Conservation (phyloP, 2,113 vertebrate species). For the Pituophis catenifer region DNA sequence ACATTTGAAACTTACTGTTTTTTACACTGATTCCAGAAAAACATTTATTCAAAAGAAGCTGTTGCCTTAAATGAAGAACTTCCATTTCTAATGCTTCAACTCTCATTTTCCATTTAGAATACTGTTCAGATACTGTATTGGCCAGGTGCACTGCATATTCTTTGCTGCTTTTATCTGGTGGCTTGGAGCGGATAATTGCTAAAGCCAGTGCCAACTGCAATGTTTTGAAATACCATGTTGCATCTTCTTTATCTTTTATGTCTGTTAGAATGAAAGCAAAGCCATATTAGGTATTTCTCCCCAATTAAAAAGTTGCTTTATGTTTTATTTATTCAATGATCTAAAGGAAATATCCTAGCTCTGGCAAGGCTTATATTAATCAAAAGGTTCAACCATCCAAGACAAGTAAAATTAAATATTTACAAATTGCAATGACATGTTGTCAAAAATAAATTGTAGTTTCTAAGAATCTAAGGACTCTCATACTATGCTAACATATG, state of each 20-base stretch:
- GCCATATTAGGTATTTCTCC: conserved; percentile 22
- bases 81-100: conserved; percentile 76
- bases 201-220: conserved; percentile 80
- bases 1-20: conserved; percentile 59
- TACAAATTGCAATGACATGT: conserved; percentile 14
- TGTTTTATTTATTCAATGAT: conserved; percentile 37
- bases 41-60: conserved; percentile 72
- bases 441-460: conserved; percentile 22
- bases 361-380: conserved; percentile 17
- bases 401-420: conserved; percentile 32
- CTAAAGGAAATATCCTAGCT: conserved; percentile 38
- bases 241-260: conserved; percentile 47
- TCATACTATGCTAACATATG: background rate
- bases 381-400: conserved; percentile 32
- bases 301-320: background rate
- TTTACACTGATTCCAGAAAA: conserved; percentile 40
- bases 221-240: conserved; percentile 65
- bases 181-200: conserved; percentile 80
- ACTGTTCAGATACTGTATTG: conserved; percentile 49
- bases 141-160: conserved; percentile 72
- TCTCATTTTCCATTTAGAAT: conserved; percentile 69
- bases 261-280: conserved; percentile 48
- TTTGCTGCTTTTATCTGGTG: conserved; percentile 73
- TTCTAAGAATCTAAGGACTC: background rate
- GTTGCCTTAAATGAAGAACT: conserved; percentile 79